Percentiles rank a stretch among this genome's conserved stretches.
Conservation (phyloP, 2,113 vertebrate species). For the Pteropus alecto region DNA sequence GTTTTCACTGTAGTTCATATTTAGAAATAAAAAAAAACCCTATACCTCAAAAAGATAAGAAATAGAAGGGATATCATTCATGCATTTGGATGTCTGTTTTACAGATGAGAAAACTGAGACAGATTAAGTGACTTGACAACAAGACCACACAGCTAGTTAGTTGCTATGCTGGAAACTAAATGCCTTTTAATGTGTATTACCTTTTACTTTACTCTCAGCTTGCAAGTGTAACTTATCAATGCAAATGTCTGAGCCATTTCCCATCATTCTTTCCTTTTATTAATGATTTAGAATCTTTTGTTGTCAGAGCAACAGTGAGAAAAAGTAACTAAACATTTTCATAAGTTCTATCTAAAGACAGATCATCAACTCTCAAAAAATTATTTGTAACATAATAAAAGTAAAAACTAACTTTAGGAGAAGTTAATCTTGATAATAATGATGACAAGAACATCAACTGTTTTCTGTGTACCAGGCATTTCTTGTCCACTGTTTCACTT, state of each 20-base stretch:
- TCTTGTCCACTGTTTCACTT: background rate
- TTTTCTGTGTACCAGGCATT: background rate
- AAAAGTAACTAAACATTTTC: background rate
- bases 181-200: background rate
- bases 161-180: background rate
- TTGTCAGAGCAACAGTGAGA: background rate
- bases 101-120: background rate
- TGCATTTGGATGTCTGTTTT: background rate
- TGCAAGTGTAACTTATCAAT: background rate
- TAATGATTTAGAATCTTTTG: background rate
- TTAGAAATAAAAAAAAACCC: constrained; percentile 1
- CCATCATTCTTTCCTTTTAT: background rate
- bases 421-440: background rate
- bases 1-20: background rate
- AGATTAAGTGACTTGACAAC: background rate
- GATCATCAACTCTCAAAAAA: background rate
- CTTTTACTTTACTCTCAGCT: background rate
- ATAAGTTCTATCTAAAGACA: background rate
- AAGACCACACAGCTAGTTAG: background rate
- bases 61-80: background rate
- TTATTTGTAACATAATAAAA: background rate
- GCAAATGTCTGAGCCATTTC: background rate
- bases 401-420: background rate
- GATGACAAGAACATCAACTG: background rate
- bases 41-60: background rate